These are phyloP conservation scores for Entomyzon cyanotis DNA, from an alignment of 2,113 vertebrate species.

Conservation along the genomic window DNA sequence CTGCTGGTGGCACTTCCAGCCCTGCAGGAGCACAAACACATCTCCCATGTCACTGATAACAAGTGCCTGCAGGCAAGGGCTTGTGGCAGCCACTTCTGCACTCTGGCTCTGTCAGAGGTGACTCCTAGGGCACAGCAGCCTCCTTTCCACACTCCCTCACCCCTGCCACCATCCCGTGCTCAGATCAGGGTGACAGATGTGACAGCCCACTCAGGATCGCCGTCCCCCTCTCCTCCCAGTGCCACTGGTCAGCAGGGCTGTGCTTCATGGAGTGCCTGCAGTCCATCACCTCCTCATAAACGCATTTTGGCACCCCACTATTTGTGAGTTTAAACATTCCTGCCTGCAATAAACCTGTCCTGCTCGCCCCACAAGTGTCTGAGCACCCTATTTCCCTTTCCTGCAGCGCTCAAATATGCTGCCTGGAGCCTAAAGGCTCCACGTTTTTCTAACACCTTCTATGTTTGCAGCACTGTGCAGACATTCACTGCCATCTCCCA, in stretches of 20 bases:
- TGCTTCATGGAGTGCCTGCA: neutral
- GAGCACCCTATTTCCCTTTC: slow-evolving; percentile 10
- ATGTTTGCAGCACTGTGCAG: neutral
- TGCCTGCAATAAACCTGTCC: slow-evolving; percentile 39
- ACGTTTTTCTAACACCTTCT: slow-evolving; percentile 20
- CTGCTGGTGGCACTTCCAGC: neutral
- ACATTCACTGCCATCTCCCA: slow-evolving; percentile 19
- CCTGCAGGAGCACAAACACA: neutral
- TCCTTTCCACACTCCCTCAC: neutral
- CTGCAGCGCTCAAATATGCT: neutral
- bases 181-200: neutral
- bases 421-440: neutral
- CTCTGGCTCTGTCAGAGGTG: neutral
- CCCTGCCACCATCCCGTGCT: neutral
- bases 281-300: slow-evolving; percentile 8
- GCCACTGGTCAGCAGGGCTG: neutral
- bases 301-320: neutral
- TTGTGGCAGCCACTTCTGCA: rapidly evolving
- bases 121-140: neutral
- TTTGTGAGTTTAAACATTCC: neutral
- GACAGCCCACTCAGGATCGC: neutral
- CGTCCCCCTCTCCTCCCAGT: neutral
- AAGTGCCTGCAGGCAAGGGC: neutral
- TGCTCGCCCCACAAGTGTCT: neutral
- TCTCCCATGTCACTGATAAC: rapidly evolving